A percentile compares a stretch with the other conserved stretches of the same genome.
These are phyloP conservation scores for Clanis bilineata DNA, from an alignment of 2,888 invertebrate genomes.

Conservation along the genomic window DNA sequence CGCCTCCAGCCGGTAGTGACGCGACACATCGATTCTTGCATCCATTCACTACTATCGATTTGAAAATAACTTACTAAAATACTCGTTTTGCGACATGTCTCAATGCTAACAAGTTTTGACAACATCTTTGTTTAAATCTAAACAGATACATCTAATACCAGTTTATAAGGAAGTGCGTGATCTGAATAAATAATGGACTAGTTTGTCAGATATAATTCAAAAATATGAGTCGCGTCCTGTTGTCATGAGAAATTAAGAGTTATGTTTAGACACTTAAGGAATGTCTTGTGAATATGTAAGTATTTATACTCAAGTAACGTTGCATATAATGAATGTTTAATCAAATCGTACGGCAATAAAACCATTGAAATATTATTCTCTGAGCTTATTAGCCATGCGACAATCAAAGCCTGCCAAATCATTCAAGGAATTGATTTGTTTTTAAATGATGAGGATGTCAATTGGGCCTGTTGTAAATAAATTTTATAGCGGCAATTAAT, in stretches of 20 bases:
- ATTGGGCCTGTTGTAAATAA: neutral
- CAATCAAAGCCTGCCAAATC: neutral
- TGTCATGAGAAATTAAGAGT: conserved; percentile 6
- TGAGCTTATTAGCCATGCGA: neutral
- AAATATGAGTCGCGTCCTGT: conserved; percentile 1
- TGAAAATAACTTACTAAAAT: neutral
- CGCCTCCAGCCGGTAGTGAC: conserved; percentile 43
- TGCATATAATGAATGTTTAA: conserved; percentile 17
- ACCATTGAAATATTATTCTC: conserved; percentile 2
- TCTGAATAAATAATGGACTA: neutral
- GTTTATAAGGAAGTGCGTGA: conserved; percentile 9
- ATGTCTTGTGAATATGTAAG: conserved; percentile 14
- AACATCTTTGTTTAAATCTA: neutral
- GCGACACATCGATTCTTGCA: conserved; percentile 35
- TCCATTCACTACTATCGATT: conserved; percentile 28
- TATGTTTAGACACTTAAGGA: neutral
- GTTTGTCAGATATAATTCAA: neutral
- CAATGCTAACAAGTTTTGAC: neutral
- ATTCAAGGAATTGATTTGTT: conserved; percentile 5
- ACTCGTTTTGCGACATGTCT: neutral
- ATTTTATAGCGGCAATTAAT: neutral
- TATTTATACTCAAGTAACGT: neutral
- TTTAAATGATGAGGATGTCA: neutral
- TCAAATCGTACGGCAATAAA: conserved; percentile 13
- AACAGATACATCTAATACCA: conserved; percentile 3